A percentile compares a stretch with the other conserved stretches of the same genome.
Conservation (phyloP, 1,140 invertebrate genomes). For the Caenorhabditis latens region DNA sequence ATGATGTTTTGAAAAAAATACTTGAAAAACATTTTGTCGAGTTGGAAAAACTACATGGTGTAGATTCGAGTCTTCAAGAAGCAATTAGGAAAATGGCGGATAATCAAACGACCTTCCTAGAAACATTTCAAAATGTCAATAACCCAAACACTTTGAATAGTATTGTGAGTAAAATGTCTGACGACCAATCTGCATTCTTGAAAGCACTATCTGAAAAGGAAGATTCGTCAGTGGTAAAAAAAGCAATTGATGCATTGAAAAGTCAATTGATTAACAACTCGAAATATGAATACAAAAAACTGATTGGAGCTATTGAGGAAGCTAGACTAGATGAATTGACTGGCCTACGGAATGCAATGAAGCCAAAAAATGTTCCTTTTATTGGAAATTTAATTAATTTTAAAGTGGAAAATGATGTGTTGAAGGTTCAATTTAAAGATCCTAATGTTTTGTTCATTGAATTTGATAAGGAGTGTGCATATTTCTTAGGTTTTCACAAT, state of each 20-base stretch:
- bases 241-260: not conserved
- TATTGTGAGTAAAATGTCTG: not conserved
- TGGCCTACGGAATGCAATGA: not conserved
- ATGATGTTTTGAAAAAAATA: no score
- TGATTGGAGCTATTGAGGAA: not conserved
- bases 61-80: not conserved
- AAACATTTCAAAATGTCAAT: not conserved
- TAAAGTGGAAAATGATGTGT: not conserved
- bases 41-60: not conserved
- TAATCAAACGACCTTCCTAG: not conserved
- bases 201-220: no score
- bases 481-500: not conserved
- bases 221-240: no score
- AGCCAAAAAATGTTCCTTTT: not conserved
- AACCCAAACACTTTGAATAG: not conserved
- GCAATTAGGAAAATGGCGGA: not conserved
- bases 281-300: not conserved
- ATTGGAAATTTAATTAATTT: not conserved
- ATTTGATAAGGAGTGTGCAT: constrained; percentile 9
- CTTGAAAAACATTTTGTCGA: not conserved
- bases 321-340: not conserved
- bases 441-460: not conserved
- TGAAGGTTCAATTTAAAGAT: not conserved
- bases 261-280: not conserved
- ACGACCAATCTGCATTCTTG: no score